phyloP scores from a whole-genome alignment of 1,140 invertebrate species.

The Drosophila malerkotliana region DNA sequence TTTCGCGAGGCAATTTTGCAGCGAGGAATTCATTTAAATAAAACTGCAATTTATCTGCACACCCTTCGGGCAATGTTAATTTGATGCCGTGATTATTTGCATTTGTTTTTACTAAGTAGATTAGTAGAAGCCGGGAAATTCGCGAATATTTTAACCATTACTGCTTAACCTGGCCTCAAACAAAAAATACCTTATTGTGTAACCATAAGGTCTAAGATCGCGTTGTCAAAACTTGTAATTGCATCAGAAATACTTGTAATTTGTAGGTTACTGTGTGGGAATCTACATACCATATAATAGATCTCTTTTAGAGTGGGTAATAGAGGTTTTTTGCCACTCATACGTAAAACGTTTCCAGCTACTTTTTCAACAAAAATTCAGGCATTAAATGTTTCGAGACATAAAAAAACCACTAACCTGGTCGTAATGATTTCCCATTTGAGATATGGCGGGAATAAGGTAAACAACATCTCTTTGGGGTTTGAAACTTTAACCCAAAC shows the following conservation, averaged over 20 bases:
- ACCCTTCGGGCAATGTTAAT: slow-evolving; percentile 60
- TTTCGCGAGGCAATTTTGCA: slow-evolving; percentile 44
- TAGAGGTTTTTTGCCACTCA: too few species aligned
- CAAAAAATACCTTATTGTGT: neutral
- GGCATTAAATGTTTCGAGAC: slow-evolving; percentile 48
- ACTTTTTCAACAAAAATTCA: slow-evolving; percentile 74
- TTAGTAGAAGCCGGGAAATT: neutral
- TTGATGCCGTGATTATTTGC: slow-evolving; percentile 71
- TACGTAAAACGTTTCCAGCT: slow-evolving; percentile 77
- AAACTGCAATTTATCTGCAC: slow-evolving; percentile 71
- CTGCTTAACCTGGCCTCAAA: neutral
- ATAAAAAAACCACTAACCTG: neutral
- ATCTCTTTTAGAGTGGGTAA: too few species aligned
- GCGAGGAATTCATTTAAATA: slow-evolving; percentile 65
- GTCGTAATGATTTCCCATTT: slow-evolving; percentile 77
- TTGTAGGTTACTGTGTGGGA: slow-evolving; percentile 53
- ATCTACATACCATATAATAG: slow-evolving; percentile 24
- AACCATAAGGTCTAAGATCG: neutral
- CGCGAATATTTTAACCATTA: neutral
- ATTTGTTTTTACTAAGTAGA: slow-evolving; percentile 49
- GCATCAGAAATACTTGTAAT: slow-evolving; percentile 64
- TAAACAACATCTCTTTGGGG: slow-evolving; percentile 13
- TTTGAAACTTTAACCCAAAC: slow-evolving; percentile 32
- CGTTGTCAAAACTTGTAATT: slow-evolving; percentile 56
- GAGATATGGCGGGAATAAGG: slow-evolving; percentile 68